phyloP scores from a whole-genome alignment of 2,113 vertebrate species.

The Argyrosomus japonicus region DNA sequence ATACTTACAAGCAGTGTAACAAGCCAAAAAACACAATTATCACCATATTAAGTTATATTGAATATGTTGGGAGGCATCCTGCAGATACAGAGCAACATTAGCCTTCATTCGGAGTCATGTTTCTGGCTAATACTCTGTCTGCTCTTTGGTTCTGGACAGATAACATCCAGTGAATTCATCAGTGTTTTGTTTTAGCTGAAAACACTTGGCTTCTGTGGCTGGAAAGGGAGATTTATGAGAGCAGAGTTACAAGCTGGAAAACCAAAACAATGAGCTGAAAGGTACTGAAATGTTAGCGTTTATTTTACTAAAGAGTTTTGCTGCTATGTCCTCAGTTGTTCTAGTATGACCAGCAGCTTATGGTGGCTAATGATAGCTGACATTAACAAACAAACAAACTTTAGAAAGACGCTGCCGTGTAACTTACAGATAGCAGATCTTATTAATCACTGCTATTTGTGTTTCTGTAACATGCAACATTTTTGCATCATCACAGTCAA shows the following conservation, averaged over 20 bases:
- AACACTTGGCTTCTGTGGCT: neutral
- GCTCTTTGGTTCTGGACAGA: neutral
- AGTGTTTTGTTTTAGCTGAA: too few species aligned
- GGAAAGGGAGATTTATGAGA: neutral
- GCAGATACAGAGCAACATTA: neutral
- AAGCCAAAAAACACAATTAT: neutral
- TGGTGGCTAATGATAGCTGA: neutral
- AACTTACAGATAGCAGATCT: neutral
- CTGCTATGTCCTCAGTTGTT: neutral
- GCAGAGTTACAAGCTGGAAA: neutral
- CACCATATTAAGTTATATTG: neutral
- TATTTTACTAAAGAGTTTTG: neutral
- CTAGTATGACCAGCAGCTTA: neutral
- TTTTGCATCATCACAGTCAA: neutral
- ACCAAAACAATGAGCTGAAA: neutral
- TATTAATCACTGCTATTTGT: neutral
- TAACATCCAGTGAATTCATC: neutral
- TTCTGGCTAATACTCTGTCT: neutral
- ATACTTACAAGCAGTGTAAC: neutral
- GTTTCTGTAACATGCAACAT: neutral
- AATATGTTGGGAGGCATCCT: neutral
- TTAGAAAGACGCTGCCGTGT: neutral
- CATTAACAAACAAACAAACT: neutral
- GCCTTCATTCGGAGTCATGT: neutral
- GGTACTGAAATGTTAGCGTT: neutral